Conservation (phyloP, 2,797 vertebrate species). For the Gymnopithys bicolor region DNA sequence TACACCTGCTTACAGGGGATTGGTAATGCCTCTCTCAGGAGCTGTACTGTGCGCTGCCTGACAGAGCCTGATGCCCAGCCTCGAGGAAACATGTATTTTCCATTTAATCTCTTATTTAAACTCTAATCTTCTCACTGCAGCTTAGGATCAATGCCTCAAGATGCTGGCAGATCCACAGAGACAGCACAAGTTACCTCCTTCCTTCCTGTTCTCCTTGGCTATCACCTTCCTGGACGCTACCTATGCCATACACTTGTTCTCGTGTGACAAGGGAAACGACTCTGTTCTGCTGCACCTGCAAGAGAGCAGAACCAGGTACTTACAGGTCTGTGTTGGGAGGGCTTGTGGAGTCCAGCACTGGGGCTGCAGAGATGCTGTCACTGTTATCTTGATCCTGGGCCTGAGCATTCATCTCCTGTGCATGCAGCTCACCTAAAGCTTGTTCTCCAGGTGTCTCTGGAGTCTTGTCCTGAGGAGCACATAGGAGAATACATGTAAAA, state of each 20-base stretch:
- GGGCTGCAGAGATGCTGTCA: not conserved
- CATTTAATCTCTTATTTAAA: not conserved
- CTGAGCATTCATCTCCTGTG: slow-evolving; percentile 1
- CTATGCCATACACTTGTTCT: not conserved
- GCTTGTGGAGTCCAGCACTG: slow-evolving; percentile 26
- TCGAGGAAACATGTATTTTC: not conserved
- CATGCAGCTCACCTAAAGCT: slow-evolving; percentile 11
- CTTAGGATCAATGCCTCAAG: not conserved
- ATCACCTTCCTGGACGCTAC: not conserved
- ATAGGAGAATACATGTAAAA: not conserved
- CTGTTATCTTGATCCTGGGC: not conserved
- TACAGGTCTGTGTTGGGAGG: slow-evolving; percentile 54
- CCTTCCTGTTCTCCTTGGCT: not conserved
- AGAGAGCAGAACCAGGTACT: slow-evolving; percentile 32
- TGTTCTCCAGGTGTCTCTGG: slow-evolving; percentile 28
- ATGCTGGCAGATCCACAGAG: not conserved
- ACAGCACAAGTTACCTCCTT: not conserved
- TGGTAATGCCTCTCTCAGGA: not conserved
- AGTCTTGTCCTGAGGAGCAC: slow-evolving; percentile 29
- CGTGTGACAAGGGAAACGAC: not conserved
- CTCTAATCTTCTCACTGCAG: not conserved
- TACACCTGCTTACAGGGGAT: not conserved
- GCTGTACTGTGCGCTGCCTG: not conserved
- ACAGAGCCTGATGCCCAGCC: not conserved
- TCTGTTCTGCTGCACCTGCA: not conserved